Evolutionary conservation across 2,797 vertebrate species (phyloP), one percentile per base, ranked within the genome.

Genomic region (Cyprinella venusta): DNA sequence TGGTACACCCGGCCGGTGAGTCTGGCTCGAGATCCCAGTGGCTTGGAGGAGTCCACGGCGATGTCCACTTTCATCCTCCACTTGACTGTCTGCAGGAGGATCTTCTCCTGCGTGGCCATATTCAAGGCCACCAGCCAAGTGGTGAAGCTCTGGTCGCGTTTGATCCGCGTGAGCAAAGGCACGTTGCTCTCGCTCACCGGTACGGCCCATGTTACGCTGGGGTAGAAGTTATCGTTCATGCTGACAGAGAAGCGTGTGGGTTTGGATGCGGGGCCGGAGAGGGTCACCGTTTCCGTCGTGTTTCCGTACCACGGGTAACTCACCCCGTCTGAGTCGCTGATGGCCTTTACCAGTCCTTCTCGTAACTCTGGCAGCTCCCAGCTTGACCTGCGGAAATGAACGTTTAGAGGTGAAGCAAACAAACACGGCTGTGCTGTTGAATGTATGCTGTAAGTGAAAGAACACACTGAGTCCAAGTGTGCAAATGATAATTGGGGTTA

Each of bases 171-270:
- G 88, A 99, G 95, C 90, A 98, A 92, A 0, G 98, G 97, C 8
- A 97, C 95, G 2, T 98, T 98, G 88, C 96, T 98, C 93, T 99
- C 97, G 18, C 97, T 99, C 90, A 99, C 97, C 0, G 98, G 98
- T 85, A 99, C 97, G 0, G 97, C 98, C 98, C 98, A 99, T 0
- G 98, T 99, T 91, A 99, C 98, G 0, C 97, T 99, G 70, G 98
- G 98, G 90, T 99, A 99, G 91, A 99, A 99, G 91, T 99, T 99
- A 94, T 99, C 98, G 16, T 99, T 99, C 98, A 99, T 99, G 94
- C 97, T 98, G 90, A 99, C 96, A 0, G 96, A 95, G 92, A 99
- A 97, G 90, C 97, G 96, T 84, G 97, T 97, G 33, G 97, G 96
- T 91, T 98, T 98, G 92, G 95, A 96, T 8, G 96, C 98, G 85